These are phyloP conservation scores for Chaetorhynchus papuensis DNA, from an alignment of 2,113 vertebrate species.

Conservation along the genomic window DNA sequence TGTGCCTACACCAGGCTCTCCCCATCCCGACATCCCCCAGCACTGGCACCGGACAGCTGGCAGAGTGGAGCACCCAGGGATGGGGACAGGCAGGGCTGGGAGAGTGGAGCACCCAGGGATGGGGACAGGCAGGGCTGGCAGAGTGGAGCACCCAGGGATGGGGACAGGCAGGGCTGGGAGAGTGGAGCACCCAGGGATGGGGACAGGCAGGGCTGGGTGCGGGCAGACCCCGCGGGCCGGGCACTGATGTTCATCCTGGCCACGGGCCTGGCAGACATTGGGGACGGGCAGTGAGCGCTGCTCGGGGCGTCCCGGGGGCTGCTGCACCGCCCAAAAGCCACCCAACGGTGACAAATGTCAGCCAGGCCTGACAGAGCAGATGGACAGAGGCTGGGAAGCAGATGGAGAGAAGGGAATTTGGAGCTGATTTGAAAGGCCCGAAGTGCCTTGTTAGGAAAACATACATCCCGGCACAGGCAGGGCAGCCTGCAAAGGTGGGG, in stretches of 20 bases:
- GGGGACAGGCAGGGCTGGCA: not conserved
- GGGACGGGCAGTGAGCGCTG: fast-evolving
- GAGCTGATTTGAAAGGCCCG: not conserved
- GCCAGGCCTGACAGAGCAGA: not conserved
- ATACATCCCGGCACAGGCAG: not conserved
- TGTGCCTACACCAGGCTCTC: not conserved
- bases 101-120: not conserved
- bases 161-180: not conserved
- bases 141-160: not conserved
- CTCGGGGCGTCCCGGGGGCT: fast-evolving
- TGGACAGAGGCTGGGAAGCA: not conserved
- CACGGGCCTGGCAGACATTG: fast-evolving
- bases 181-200: not conserved
- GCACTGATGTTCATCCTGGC: not conserved
- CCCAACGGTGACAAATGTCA: not conserved
- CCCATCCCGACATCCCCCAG: fast-evolving
- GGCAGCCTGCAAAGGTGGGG: not conserved
- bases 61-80: not conserved
- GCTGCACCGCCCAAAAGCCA: not conserved
- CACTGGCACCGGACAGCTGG: fast-evolving
- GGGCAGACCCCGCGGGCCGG: fast-evolving
- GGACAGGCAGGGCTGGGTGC: not conserved
- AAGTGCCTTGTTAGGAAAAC: not conserved
- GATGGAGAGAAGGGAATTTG: not conserved
- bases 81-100: no score